Conservation (phyloP, 2,113 vertebrate species). For the Octodon degus region DNA sequence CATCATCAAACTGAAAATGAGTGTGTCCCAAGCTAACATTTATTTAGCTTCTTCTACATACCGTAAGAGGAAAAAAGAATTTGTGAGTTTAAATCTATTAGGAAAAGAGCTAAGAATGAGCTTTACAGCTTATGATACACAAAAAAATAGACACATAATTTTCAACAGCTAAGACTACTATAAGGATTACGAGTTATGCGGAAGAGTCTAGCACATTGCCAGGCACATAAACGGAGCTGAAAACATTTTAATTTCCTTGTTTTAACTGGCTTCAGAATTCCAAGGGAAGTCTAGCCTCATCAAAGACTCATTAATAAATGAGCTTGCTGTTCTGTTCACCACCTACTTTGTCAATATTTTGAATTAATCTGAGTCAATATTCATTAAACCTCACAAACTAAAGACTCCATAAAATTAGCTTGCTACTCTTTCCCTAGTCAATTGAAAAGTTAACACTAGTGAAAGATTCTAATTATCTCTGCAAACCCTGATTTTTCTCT, state of each 20-base stretch:
- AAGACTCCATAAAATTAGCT: conserved; percentile 44
- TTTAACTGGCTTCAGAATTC: conserved; percentile 26
- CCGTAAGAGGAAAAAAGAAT: not conserved
- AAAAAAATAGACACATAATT: not conserved
- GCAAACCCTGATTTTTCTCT: not conserved
- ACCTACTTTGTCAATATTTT: conserved; percentile 6
- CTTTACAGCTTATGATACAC: not conserved
- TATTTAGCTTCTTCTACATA: not conserved
- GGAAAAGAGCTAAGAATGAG: not conserved
- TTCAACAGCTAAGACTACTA: not conserved
- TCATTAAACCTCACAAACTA: conserved; percentile 17
- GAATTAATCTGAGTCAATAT: conserved; percentile 67
- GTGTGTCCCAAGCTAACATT: not conserved
- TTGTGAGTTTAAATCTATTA: not conserved
- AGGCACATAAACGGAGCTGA: not conserved
- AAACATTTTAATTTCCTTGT: not conserved
- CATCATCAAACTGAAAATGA: not conserved
- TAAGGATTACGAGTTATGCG: not conserved
- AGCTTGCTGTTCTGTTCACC: not conserved
- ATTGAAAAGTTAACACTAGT: not conserved
- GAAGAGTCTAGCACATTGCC: not conserved
- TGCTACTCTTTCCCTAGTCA: not conserved
- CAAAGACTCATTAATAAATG: not conserved
- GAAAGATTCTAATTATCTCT: conserved; percentile 12
- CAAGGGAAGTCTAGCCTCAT: not conserved